Evolutionary conservation across 2,113 vertebrate genomes (phyloP), one percentile per base, ranked within the genome.

Genomic region (Upupa epops): DNA sequence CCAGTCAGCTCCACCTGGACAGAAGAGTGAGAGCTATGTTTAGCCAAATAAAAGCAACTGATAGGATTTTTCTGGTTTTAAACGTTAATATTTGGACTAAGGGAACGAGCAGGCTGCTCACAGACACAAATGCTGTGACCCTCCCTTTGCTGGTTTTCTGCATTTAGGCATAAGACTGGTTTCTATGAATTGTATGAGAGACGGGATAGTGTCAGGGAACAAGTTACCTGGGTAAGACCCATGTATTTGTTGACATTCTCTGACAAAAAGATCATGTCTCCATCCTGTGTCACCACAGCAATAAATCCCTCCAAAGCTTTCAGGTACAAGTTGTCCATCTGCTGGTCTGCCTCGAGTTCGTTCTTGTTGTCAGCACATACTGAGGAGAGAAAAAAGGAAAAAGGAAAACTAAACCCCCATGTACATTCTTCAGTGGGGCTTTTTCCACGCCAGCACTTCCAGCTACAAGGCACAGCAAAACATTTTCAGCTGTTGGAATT

Each of bases 181-280:
- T 94, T 91, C 73, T 92, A 55, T 48, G 69, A 93, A 83, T 46
- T 63, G n/a, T 72, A 40, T 86, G 61, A 80, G 58, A 86, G 42
- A 60, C 17, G 76, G 75, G 32, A 82, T 78, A 87, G n/a, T 1
- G 1, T 22, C 85, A 90, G 26, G 56, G 32, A 83, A 93, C 58
- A 51, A 42, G n/a, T 96, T 96, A 99, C 99, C 98, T 99, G 99
- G 24, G 98, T 98, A 80, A 99, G 97, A 80, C 99, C 99, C 98
- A 99, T 98, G 89, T 98, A 98, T 92, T 98, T 98, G 98, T 97
- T 98, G 97, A 99, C 97, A 63, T 99, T 99, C 89, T 99, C 98
- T 4, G 99, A 99, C 80, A 99, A 94, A 95, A 98, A 99, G 96
- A 99, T 98, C 97, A 99, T 98, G 96, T 99, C 98, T 49, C 99